phyloP scores from a whole-genome alignment of 1,140 invertebrate species.

The Anastrepha ludens region DNA sequence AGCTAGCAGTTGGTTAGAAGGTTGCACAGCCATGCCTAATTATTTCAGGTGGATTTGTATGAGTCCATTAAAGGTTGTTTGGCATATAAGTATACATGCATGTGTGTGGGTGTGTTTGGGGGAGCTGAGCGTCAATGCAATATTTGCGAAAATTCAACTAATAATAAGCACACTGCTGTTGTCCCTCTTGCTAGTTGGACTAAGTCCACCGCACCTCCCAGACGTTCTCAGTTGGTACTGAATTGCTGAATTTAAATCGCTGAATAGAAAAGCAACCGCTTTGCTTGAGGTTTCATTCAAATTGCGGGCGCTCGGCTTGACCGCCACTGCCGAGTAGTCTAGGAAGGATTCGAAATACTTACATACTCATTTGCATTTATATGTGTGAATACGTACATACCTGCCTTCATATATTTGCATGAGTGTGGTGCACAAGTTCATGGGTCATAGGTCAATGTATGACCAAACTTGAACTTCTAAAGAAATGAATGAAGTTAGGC shows the following conservation, averaged over 20 bases:
- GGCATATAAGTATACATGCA: neutral
- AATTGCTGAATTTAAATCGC: slow-evolving; percentile 27
- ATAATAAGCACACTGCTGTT: slow-evolving; percentile 9
- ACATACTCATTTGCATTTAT: neutral
- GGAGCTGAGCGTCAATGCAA: neutral
- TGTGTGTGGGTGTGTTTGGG: neutral
- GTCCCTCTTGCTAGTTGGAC: neutral
- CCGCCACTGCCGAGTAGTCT: neutral
- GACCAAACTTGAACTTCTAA: slow-evolving; percentile 7
- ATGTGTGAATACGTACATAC: neutral
- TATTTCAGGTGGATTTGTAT: slow-evolving; percentile 32
- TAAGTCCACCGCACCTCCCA: neutral
- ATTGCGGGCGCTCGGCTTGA: neutral
- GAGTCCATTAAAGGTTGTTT: slow-evolving; percentile 8
- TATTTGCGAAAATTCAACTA: neutral
- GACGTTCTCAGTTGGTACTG: neutral
- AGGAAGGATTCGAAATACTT: neutral
- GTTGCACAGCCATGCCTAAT: neutral
- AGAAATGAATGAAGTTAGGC: too few species aligned
- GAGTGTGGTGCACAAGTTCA: neutral
- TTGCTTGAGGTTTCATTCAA: slow-evolving; percentile 23
- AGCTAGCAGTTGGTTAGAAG: neutral
- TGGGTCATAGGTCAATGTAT: slow-evolving; percentile 36
- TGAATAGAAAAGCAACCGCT: slow-evolving; percentile 6
- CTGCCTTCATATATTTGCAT: neutral